Evolutionary conservation across 2,888 invertebrate species (phyloP), one percentile per base, ranked within the genome.

Genomic region (Nephrotoma flavescens): DNA sequence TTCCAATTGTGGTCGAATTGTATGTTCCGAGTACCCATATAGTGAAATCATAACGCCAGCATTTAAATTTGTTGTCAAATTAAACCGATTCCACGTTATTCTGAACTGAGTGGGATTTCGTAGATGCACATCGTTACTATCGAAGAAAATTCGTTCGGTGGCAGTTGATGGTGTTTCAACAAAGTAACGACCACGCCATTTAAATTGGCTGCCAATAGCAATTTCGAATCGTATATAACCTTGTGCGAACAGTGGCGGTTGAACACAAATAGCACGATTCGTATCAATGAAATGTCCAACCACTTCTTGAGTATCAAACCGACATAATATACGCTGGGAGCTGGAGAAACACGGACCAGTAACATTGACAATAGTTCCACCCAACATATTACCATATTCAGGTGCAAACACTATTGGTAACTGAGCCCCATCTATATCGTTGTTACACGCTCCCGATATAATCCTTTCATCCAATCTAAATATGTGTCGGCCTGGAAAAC

Each of bases 381-480:
- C 99, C 88, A 99, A 93, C 99, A 99, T 99, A 91, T 97, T 98
- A 4, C 98, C 99, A 90, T 97, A 97, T 91, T 98, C 98, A 0
- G 98, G 98, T 0, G 98, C 97, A 89, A 97, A 97, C 89, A 96
- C 95, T 86, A 98, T 91, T 0, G 96, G 96, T 87, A 97, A 93
- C 90, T 96, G 94, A 0, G 96, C 95, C 19, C 96, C 96, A 89
- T 96, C 97, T 87, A 96, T 95, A 92, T 97, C 97, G 90, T 97
- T 97, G 90, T 97, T 97, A 91, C 98, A 99, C 83, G 97, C 97
- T 86, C 98, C 99, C 90, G 96, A 94, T 90, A 98, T 94, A 90
- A 99, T 97, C 90, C 96, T 96, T 90, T 99, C 99, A 89, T 99
- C 98, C 87, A 99, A 96, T 88, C 98, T 94, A 92, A 99, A 99